A percentile compares a stretch with the other conserved stretches of the same genome.
phyloP scores from a whole-genome alignment of 2,113 vertebrate species.

The Crotalus helleri region DNA sequence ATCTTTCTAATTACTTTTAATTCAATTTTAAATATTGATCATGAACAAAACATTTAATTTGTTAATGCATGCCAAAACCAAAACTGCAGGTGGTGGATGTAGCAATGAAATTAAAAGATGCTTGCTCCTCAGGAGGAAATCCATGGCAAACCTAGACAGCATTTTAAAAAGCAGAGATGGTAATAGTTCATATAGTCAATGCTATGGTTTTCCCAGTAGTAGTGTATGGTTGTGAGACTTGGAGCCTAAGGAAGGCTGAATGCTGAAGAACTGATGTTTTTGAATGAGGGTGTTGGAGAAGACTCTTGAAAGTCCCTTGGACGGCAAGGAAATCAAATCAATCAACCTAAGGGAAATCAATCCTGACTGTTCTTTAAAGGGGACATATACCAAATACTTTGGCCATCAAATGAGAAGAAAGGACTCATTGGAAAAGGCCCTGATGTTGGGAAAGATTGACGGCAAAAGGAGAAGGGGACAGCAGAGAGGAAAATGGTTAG shows the following conservation, averaged over 20 bases:
- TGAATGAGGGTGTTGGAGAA: too few relatives aligned
- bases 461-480: neutral
- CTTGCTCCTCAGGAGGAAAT: neutral
- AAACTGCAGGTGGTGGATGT: neutral
- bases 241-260: neutral
- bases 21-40: neutral
- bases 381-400: too few relatives aligned
- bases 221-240: neutral
- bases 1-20: conserved; percentile 14
- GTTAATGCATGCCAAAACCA: neutral
- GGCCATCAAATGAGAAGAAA: too few relatives aligned
- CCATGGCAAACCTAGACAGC: neutral
- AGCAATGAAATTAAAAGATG: neutral
- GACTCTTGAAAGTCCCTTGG: too few relatives aligned
- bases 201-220: neutral
- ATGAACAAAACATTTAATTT: neutral
- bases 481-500: neutral
- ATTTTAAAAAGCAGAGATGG: neutral
- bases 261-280: too few relatives aligned
- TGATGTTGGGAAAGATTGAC: neutral
- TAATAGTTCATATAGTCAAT: neutral
- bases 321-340: neutral
- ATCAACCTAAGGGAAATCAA: neutral
- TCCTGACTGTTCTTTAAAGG: neutral
- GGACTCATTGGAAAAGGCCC: too few relatives aligned